A percentile compares a stretch with the other conserved stretches of the same genome.
Conservation (phyloP, 2,113 vertebrate species). For the Ceratotherium simum region DNA sequence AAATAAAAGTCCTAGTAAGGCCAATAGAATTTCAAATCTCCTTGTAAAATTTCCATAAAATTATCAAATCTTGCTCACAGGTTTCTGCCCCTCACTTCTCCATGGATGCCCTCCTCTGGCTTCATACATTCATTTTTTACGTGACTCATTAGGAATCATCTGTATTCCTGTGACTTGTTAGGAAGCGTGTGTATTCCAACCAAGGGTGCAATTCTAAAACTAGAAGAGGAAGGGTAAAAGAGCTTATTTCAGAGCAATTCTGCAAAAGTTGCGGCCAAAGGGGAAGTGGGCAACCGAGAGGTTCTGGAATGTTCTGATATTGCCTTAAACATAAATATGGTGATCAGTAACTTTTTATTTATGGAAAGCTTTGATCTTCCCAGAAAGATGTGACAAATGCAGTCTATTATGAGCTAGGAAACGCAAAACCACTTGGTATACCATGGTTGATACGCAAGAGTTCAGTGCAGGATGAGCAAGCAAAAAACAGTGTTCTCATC, state of each 20-base stretch:
- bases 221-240: neutral
- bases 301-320: neutral
- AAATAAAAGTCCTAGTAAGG: constrained; percentile 39
- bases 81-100: neutral
- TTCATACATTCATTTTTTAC: neutral
- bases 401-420: constrained; percentile 40
- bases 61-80: constrained; percentile 25
- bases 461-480: neutral
- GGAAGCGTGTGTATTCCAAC: neutral
- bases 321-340: constrained; percentile 19
- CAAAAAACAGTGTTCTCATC: neutral
- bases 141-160: neutral
- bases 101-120: neutral
- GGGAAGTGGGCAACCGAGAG: neutral
- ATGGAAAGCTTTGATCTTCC: constrained; percentile 15
- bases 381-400: neutral
- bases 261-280: neutral
- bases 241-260: neutral
- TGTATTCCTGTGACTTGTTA: neutral
- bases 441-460: neutral
- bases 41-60: constrained; percentile 29
- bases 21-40: constrained; percentile 15
- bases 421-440: constrained; percentile 23
- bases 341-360: constrained; percentile 32
- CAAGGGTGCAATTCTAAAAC: neutral